Conservation (phyloP, 2,797 vertebrate species). For the Pseudochaenichthys georgianus region DNA sequence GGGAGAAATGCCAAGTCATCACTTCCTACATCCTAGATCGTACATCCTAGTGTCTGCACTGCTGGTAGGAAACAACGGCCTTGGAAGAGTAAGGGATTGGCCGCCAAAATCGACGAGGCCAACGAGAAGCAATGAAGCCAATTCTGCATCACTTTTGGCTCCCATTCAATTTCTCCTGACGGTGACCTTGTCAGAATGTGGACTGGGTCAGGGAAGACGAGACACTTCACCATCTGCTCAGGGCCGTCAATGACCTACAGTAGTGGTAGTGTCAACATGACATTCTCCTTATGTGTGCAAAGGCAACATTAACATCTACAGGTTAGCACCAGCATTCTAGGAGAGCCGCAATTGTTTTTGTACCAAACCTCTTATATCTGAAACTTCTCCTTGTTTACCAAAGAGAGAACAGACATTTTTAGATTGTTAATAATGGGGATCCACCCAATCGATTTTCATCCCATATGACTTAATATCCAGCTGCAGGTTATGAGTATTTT, state of each 20-base stretch:
- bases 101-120: slow-evolving; percentile 37
- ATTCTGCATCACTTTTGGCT: slow-evolving; percentile 14
- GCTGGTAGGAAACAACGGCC: not conserved
- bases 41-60: slow-evolving; percentile 47
- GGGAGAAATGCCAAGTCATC: slow-evolving; percentile 69
- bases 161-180: slow-evolving; percentile 28
- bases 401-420: slow-evolving; percentile 9
- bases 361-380: not conserved
- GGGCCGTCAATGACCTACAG: slow-evolving; percentile 31
- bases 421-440: slow-evolving; percentile 5
- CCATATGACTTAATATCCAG: slow-evolving; percentile 33
- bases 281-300: slow-evolving; percentile 63
- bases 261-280: slow-evolving; percentile 72
- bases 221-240: slow-evolving; percentile 36
- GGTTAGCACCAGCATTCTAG: slow-evolving; percentile 23
- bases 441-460: slow-evolving; percentile 28
- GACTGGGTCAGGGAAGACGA: slow-evolving; percentile 44
- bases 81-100: slow-evolving; percentile 11
- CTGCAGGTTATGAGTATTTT: slow-evolving; percentile 13
- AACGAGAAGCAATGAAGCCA: not conserved
- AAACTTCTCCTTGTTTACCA: not conserved
- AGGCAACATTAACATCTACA: slow-evolving; percentile 45
- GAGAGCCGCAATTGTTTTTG: not conserved
- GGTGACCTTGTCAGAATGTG: slow-evolving; percentile 62
- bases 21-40: slow-evolving; percentile 54